Evolutionary conservation across 2,113 vertebrate genomes (phyloP).

Genomic region (Psophia crepitans): DNA sequence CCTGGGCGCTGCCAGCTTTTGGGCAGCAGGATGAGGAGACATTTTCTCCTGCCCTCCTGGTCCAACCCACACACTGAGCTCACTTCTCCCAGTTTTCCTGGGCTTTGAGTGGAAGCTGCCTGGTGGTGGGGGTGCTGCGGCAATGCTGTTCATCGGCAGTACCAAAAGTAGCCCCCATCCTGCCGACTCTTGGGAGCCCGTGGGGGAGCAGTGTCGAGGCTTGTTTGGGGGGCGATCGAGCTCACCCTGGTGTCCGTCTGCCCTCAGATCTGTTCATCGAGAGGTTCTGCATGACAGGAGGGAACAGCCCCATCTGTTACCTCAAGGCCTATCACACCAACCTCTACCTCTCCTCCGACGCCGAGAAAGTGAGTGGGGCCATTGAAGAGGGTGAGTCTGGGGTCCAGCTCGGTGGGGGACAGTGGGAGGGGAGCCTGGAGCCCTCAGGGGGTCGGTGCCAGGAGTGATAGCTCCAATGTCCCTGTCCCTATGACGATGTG

Average conservation of each 20-base stretch:
- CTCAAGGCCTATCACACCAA: slow-evolving; percentile 96
- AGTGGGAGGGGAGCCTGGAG: not conserved
- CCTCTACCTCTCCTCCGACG: slow-evolving; percentile 92
- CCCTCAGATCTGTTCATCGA: slow-evolving; percentile 88
- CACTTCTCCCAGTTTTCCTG: not conserved
- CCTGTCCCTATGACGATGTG: accelerated
- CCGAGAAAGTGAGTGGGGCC: slow-evolving; percentile 89
- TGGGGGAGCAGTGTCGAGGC: not conserved
- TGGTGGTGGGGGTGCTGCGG: not conserved
- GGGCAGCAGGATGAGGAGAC: not conserved
- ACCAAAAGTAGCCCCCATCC: too few relatives aligned
- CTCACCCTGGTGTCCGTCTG: not conserved
- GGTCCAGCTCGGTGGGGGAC: not conserved
- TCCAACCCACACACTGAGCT: not conserved
- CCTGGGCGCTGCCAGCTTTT: not conserved
- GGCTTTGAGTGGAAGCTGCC: not conserved
- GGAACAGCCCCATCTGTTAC: slow-evolving; percentile 93
- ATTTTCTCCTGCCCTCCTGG: not conserved
- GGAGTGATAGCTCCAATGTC: not conserved
- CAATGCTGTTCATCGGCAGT: not conserved
- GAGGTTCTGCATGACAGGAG: slow-evolving; percentile 95
- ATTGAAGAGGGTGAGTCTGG: slow-evolving; percentile 86
- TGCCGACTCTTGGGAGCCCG: not conserved
- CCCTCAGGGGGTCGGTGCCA: not conserved
- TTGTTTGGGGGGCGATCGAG: not conserved